Conservation (phyloP, 2,888 invertebrate species). For the Sarcophaga rosellei region DNA sequence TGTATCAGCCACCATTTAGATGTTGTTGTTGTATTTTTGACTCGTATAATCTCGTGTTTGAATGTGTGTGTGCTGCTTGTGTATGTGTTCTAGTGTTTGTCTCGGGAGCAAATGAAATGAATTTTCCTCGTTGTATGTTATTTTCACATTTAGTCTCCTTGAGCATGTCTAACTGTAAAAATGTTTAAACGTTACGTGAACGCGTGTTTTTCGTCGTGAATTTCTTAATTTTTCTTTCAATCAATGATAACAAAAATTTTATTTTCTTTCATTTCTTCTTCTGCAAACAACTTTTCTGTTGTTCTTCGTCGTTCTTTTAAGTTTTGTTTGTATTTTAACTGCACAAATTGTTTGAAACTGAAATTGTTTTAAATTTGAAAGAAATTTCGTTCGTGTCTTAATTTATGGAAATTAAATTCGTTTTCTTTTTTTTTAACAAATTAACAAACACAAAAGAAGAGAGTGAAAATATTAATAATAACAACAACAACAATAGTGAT, state of each 20-base stretch:
- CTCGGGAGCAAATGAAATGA: conserved; percentile 65
- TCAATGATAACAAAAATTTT: conserved; percentile 9
- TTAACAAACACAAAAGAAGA: too few relatives aligned
- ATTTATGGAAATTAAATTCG: too few relatives aligned
- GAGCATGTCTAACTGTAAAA: conserved; percentile 78
- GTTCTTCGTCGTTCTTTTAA: background rate
- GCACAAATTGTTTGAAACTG: conserved; percentile 1
- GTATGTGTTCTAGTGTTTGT: conserved; percentile 3
- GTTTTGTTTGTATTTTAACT: too few relatives aligned
- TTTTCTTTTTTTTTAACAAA: too few relatives aligned
- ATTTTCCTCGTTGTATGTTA: conserved; percentile 67
- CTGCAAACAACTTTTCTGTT: conserved; percentile 13
- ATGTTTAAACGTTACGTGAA: conserved; percentile 72
- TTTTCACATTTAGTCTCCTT: conserved; percentile 71
- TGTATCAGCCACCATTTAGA: background rate
- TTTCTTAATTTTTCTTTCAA: conserved; percentile 47
- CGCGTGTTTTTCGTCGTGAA: conserved; percentile 71
- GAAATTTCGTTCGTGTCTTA: too few relatives aligned
- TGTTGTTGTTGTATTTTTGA: conserved; percentile 16
- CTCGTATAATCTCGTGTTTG: background rate
- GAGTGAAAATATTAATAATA: too few relatives aligned
- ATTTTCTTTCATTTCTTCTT: conserved; percentile 26
- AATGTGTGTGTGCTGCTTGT: background rate
- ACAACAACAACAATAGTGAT: too few relatives aligned
- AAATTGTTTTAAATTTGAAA: conserved; percentile 12